These are phyloP conservation scores for Neosalanx taihuensis DNA, from an alignment of 2,797 vertebrate species.

Conservation along the genomic window DNA sequence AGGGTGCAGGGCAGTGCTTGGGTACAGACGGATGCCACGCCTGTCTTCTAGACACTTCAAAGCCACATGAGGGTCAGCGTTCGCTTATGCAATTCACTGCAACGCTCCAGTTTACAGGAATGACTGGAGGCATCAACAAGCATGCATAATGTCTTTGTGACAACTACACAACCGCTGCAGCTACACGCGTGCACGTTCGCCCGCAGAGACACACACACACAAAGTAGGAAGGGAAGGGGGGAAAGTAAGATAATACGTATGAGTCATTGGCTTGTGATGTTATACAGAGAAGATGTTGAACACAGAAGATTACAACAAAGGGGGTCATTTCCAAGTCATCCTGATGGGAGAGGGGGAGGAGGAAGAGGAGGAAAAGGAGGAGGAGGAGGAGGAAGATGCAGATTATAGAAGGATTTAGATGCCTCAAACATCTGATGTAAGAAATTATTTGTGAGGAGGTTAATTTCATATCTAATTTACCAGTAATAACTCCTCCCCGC, in stretches of 20 bases:
- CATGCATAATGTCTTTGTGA: conserved; percentile 62
- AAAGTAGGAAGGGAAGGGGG: conserved; percentile 31
- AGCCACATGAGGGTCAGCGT: conserved; percentile 58
- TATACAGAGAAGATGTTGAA: conserved; percentile 50
- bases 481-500: conserved; percentile 48
- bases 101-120: conserved; percentile 48
- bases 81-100: conserved; percentile 61
- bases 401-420: too few species aligned
- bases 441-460: conserved; percentile 44
- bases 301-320: conserved; percentile 52
- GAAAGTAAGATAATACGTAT: conserved; percentile 53
- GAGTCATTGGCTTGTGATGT: conserved; percentile 59
- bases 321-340: conserved; percentile 59
- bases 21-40: not conserved
- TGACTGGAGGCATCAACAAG: conserved; percentile 67
- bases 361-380: conserved; percentile 3
- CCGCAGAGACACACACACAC: too few species aligned
- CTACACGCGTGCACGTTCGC: too few species aligned
- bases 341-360: conserved; percentile 36
- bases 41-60: not conserved
- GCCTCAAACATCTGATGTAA: conserved; percentile 27
- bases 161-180: conserved; percentile 57
- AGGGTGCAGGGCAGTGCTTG: not conserved
- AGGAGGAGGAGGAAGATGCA: too few species aligned
- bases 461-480: conserved; percentile 32